Percentiles rank a stretch among this genome's conserved stretches.
These are phyloP conservation scores for Spea hammondii DNA, from an alignment of 2,797 vertebrate species.

Conservation along the genomic window DNA sequence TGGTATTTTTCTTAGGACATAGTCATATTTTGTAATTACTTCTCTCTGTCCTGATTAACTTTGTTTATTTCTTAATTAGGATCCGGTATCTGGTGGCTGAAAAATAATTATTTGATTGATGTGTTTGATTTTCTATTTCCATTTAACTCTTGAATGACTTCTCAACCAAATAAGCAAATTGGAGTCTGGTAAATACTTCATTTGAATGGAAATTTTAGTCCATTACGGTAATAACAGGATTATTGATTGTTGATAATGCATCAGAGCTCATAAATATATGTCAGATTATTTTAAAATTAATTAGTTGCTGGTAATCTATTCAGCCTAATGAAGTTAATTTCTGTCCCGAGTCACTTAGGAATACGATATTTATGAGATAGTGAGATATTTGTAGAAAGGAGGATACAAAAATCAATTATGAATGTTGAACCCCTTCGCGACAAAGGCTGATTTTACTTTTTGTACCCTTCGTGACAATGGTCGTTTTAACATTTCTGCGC, in stretches of 20 bases:
- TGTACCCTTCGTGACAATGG: too few species aligned
- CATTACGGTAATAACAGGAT: slow-evolving; percentile 64
- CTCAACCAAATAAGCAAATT: slow-evolving; percentile 62
- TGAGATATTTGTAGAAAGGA: background rate
- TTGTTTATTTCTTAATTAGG: slow-evolving; percentile 71
- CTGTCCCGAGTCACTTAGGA: background rate
- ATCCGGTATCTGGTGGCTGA: slow-evolving; percentile 58
- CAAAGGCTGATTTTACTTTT: too few species aligned
- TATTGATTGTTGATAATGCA: slow-evolving; percentile 67
- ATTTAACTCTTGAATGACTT: slow-evolving; percentile 61
- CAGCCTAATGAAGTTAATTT: slow-evolving; percentile 26
- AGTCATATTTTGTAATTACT: slow-evolving; percentile 62
- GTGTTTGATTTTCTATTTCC: slow-evolving; percentile 64
- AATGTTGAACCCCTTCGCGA: too few species aligned
- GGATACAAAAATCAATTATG: background rate
- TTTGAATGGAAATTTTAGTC: slow-evolving; percentile 57
- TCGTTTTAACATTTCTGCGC: too few species aligned
- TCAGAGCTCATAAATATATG: slow-evolving; percentile 51
- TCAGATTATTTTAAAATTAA: slow-evolving; percentile 43
- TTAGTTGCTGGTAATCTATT: slow-evolving; percentile 9
- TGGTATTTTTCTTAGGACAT: slow-evolving; percentile 54
- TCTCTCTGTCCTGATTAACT: slow-evolving; percentile 66
- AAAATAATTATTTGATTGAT: slow-evolving; percentile 72
- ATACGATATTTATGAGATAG: slow-evolving; percentile 12
- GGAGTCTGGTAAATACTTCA: slow-evolving; percentile 50